Evolutionary conservation across 2,888 invertebrate genomes (phyloP).

Genomic region (Tetramorium bicarinatum): DNA sequence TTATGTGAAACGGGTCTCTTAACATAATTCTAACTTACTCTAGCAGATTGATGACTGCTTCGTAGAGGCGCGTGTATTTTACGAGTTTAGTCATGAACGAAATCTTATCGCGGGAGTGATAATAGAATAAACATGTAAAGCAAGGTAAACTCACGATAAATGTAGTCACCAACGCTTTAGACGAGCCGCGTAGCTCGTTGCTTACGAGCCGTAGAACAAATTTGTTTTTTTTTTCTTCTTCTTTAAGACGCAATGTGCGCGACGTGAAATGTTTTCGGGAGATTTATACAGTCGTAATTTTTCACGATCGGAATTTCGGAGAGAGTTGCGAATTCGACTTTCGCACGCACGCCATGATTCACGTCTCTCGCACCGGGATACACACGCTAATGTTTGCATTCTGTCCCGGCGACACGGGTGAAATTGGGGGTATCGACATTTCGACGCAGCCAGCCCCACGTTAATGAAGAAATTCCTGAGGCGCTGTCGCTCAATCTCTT

Average conservation of each 20-base stretch:
- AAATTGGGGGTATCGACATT: slow-evolving; percentile 66
- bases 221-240: not conserved
- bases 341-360: not conserved
- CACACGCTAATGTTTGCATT: slow-evolving; percentile 21
- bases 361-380: not conserved
- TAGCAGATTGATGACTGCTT: slow-evolving; percentile 17
- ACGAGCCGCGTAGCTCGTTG: not conserved
- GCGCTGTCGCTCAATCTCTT: slow-evolving; percentile 53
- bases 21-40: slow-evolving; percentile 39
- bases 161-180: not conserved
- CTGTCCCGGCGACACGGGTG: slow-evolving; percentile 36
- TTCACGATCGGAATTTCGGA: not conserved
- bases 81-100: slow-evolving; percentile 32
- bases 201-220: not conserved
- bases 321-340: not conserved
- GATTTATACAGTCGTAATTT: not conserved
- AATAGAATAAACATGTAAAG: slow-evolving; percentile 15
- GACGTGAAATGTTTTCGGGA: not conserved
- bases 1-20: slow-evolving; percentile 7
- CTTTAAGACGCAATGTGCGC: not conserved
- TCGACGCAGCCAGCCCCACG: slow-evolving; percentile 45
- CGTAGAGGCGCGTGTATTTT: slow-evolving; percentile 43
- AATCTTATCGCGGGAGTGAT: slow-evolving; percentile 54
- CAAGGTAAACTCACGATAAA: slow-evolving; percentile 27
- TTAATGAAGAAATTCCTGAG: slow-evolving; percentile 71